Evolutionary conservation across 92 coral and sea anemone species (phyloP), one percentile per base, ranked within the genome.

Genomic region (Paragorgia papillata): DNA sequence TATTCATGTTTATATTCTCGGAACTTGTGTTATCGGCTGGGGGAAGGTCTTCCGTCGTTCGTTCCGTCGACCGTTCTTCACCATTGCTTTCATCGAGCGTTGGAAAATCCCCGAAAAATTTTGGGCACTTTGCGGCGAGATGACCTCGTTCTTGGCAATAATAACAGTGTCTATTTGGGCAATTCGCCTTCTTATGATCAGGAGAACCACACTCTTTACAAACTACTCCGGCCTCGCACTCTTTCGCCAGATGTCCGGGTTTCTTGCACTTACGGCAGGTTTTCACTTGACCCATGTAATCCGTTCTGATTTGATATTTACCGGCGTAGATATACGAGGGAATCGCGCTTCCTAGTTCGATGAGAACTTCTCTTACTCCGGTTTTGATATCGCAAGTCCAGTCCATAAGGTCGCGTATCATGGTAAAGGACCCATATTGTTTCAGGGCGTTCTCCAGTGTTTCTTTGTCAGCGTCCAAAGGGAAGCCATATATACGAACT

Each of bases 201-300:
- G 35, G 2, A 8, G n/a, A 17, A 1, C 66, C 66, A 19, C 66
- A 60, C 6, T 60, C 35, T 10, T 19, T 4, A 28, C 66, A 60
- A 1, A 25, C 39, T 0, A 1, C 33, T 10, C 3, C 66, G 0
- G 66, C 37, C 0, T 27, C 39, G 35, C 82, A 62, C 9, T 76
- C 82, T 0, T 43, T 22, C 0, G 82, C 82, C 22, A 76, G 15
- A 12, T 76, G 76, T 0, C 82, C 82, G 5, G 20, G 33, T 0
- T 30, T 1, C n/a, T n/a, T n/a, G 18, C 82, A 76, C 17, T 57
- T 49, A 0, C 76, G 75, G 19, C 75, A 78, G 0, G 66, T 60
- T 60, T 60, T 27, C 35, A 13, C 13, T 60, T 60, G 66, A 1
- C 66, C 66, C 14, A 15, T 0, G 20, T 60, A 60, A 12, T 32